phyloP scores from a whole-genome alignment of 92 coral and sea anemone genomes.

The Hydrozoanthus gracilis region DNA sequence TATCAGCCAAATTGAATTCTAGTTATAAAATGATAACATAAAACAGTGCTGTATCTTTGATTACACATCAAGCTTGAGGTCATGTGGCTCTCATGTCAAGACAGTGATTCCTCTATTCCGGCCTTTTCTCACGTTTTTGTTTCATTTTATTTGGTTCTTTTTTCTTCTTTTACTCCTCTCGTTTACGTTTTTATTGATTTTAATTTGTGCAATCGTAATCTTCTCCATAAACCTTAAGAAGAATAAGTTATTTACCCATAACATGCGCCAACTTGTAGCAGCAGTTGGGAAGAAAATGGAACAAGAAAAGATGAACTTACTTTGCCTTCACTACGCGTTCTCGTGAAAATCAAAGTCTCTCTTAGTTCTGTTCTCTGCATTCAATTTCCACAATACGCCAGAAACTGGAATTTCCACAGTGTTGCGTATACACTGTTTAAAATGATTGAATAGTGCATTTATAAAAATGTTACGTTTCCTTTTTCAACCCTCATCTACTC shows the following conservation, averaged over 20 bases:
- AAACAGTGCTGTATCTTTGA: no score
- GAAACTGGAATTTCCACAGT: constrained; percentile 5
- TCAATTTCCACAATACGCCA: constrained; percentile 5
- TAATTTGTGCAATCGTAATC: constrained; percentile 3
- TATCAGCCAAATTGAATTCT: no score
- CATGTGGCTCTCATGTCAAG: constrained; percentile 7
- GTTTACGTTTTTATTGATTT: constrained; percentile 1
- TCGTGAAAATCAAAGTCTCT: constrained; percentile 17
- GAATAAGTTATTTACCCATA: constrained; percentile 14
- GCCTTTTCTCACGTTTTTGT: constrained; percentile 4
- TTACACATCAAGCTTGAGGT: constrained; percentile 17
- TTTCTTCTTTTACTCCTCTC: constrained; percentile 4
- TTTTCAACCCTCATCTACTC: constrained; percentile 5
- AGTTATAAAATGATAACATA: no score
- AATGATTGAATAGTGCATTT: constrained; percentile 2
- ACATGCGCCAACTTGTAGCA: constrained; percentile 22
- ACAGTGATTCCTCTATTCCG: constrained; percentile 6
- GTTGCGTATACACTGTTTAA: constrained; percentile 4
- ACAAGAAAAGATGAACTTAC: constrained; percentile 15
- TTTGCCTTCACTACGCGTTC: constrained; percentile 15
- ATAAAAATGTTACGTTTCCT: constrained; percentile 2
- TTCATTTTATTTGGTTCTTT: not conserved
- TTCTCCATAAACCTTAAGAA: constrained; percentile 4
- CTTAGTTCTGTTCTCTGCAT: constrained; percentile 19
- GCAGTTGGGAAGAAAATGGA: constrained; percentile 14